A percentile compares a stretch with the other conserved stretches of the same genome.
phyloP scores from a whole-genome alignment of 1,140 invertebrate species.

The Eurosta solidaginis region DNA sequence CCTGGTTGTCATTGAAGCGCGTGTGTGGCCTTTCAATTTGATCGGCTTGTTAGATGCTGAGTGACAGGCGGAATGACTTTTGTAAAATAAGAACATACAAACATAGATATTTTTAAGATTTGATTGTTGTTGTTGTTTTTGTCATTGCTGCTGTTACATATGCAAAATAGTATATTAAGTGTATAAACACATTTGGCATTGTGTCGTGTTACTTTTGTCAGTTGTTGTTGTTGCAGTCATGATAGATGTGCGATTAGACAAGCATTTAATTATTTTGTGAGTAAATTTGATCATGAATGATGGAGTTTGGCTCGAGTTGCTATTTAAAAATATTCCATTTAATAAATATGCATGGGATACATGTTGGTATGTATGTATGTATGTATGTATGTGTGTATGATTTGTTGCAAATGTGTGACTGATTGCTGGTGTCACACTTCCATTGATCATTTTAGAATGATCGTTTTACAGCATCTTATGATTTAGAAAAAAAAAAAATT shows the following conservation, averaged over 20 bases:
- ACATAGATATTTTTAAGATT: no score
- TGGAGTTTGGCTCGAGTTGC: not conserved
- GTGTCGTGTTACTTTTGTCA: conserved; percentile 18
- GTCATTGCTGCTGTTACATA: not conserved
- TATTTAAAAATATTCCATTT: not conserved
- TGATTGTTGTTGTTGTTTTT: not conserved
- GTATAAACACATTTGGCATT: conserved; percentile 13
- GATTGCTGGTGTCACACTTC: not conserved
- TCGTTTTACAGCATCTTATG: no score
- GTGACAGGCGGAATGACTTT: conserved; percentile 19
- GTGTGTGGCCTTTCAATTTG: conserved; percentile 21
- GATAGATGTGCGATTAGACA: conserved; percentile 49
- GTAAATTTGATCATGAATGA: conserved; percentile 34
- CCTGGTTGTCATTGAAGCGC: conserved; percentile 12
- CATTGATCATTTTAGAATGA: not conserved
- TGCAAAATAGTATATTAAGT: not conserved
- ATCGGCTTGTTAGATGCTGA: conserved; percentile 26
- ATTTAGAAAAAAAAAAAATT: no score
- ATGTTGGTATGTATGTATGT: not conserved
- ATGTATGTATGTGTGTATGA: no score
- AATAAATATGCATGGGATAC: not conserved
- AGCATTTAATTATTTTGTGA: conserved; percentile 57
- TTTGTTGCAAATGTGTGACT: not conserved
- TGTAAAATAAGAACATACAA: not conserved
- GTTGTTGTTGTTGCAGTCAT: conserved; percentile 27